phyloP scores from a whole-genome alignment of 1,140 invertebrate genomes.

The Sinonovacula constricta region DNA sequence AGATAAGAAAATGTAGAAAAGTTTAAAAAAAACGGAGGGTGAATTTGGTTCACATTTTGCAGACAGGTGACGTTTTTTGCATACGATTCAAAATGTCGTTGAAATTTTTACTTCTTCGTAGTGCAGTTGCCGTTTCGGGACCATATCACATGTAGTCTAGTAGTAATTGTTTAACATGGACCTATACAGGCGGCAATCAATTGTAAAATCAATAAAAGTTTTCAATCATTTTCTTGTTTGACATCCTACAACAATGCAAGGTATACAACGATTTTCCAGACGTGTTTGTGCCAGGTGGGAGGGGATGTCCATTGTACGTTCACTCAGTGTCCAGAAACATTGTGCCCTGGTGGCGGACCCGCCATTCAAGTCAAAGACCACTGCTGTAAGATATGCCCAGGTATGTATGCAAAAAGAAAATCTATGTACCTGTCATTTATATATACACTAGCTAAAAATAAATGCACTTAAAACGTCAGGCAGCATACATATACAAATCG shows the following conservation, averaged over 20 bases:
- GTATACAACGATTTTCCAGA: not conserved
- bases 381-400: slow-evolving; percentile 40
- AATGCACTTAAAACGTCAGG: too few relatives aligned
- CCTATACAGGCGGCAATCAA: not conserved
- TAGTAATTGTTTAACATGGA: not conserved
- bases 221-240: not conserved
- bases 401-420: too few relatives aligned
- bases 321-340: not conserved
- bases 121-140: not conserved
- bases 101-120: not conserved
- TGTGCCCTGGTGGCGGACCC: not conserved
- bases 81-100: too few relatives aligned
- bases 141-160: not conserved
- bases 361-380: slow-evolving; percentile 7
- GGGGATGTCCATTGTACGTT: slow-evolving; percentile 7
- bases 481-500: too few relatives aligned
- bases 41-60: too few relatives aligned
- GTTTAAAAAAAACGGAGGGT: too few relatives aligned
- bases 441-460: too few relatives aligned
- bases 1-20: too few relatives aligned
- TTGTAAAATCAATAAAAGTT: not conserved
- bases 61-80: too few relatives aligned
- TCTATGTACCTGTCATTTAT: too few relatives aligned
- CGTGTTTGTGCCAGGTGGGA: slow-evolving; percentile 24
- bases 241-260: not conserved